Evolutionary conservation across 37 sponge, comb jelly and placozoan genomes (phyloP).

Genomic region (Haliclona indistincta): DNA sequence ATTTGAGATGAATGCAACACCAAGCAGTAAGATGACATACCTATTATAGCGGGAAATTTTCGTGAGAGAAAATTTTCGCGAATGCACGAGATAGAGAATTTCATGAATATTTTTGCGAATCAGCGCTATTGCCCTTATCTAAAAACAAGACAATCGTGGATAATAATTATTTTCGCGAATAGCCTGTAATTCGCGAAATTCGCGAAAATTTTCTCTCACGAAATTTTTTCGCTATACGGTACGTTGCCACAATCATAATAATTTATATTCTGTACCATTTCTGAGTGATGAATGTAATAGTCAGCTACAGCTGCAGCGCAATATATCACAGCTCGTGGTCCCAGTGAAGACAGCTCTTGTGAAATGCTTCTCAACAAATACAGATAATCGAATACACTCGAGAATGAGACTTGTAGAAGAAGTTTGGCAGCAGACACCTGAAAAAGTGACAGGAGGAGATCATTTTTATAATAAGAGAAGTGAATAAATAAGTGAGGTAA

Average conservation of each 20-base stretch:
- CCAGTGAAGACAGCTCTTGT: conserved; percentile 25
- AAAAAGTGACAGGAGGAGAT: no score
- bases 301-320: conserved; percentile 98
- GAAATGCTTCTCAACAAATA: conserved; percentile 75
- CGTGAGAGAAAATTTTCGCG: no score
- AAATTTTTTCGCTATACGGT: background rate
- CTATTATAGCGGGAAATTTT: no score
- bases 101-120: no score
- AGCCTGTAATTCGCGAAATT: no score
- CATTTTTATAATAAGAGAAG: background rate
- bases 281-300: conserved; percentile 72
- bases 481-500: background rate
- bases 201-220: no score
- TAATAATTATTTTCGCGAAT: background rate
- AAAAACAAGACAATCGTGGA: background rate
- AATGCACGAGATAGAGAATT: no score
- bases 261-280: conserved; percentile 53
- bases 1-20: no score
- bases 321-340: conserved; percentile 66
- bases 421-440: background rate
- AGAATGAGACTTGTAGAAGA: conserved; percentile 57
- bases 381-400: conserved; percentile 82
- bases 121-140: no score
- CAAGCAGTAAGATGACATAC: no score
- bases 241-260: background rate